Percentiles rank a stretch among this genome's conserved stretches.
Evolutionary conservation across 2,113 vertebrate genomes (phyloP).

Genomic region (Colossoma macropomum): DNA sequence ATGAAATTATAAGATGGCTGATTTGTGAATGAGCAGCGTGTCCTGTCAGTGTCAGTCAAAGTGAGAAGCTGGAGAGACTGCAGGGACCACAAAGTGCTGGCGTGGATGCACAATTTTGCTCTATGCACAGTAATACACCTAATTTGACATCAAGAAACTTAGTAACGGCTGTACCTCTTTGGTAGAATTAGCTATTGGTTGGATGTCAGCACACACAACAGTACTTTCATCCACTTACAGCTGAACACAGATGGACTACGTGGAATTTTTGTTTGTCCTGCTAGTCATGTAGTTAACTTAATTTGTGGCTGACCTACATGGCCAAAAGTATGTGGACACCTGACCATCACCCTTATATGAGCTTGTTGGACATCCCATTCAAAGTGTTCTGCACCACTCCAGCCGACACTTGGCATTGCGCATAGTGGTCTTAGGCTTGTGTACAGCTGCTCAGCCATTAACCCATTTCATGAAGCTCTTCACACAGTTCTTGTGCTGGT

Average conservation of each 20-base stretch:
- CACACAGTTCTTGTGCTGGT: no score
- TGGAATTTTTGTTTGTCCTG: no score
- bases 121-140: neutral
- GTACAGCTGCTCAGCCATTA: no score
- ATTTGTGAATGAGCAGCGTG: neutral
- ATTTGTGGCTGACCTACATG: no score
- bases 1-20: neutral
- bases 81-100: neutral
- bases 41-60: neutral
- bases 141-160: neutral
- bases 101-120: neutral
- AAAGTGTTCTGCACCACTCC: no score
- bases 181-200: neutral
- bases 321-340: no score
- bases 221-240: neutral
- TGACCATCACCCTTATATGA: no score
- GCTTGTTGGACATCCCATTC: no score
- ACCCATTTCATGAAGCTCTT: no score
- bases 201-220: neutral
- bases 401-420: no score
- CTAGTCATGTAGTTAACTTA: no score
- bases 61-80: neutral
- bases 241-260: neutral
- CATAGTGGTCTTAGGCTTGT: no score
- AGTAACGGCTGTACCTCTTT: neutral